phyloP scores from a whole-genome alignment of 2,888 invertebrate genomes.

The Trichogramma evanescens region DNA sequence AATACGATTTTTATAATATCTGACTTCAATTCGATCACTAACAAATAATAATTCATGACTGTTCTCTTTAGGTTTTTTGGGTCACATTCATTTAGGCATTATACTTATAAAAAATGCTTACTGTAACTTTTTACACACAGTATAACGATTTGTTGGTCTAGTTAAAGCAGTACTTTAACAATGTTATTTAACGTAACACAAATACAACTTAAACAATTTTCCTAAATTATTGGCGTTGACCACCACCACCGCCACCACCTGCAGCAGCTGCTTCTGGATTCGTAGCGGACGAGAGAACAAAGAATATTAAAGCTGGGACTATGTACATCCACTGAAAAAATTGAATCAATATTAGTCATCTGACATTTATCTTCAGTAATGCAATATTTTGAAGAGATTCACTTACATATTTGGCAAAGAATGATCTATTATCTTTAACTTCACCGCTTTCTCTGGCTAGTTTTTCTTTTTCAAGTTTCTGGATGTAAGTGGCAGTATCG shows the following conservation, averaged over 20 bases:
- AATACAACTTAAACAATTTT: neutral
- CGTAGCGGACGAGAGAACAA: constrained; percentile 80
- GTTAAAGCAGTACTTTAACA: too few species aligned
- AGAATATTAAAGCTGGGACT: constrained; percentile 84
- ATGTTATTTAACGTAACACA: too few species aligned
- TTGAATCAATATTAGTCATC: constrained; percentile 26
- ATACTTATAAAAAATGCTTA: too few species aligned
- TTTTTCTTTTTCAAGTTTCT: constrained; percentile 85
- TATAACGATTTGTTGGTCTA: too few species aligned
- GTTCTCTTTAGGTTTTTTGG: neutral
- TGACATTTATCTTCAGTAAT: neutral
- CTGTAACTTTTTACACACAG: too few species aligned
- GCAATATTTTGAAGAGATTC: constrained; percentile 4
- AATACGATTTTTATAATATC: too few species aligned
- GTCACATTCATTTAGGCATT: too few species aligned
- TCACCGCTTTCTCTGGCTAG: constrained; percentile 84
- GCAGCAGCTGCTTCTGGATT: constrained; percentile 62
- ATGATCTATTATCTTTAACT: constrained; percentile 88
- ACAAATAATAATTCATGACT: neutral
- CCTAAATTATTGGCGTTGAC: constrained; percentile 36
- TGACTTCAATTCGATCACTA: neutral
- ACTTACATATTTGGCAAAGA: constrained; percentile 95
- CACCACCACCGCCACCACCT: constrained; percentile 36
- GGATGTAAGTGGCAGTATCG: constrained; percentile 91
- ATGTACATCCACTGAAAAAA: constrained; percentile 97